These are phyloP conservation scores for Denticeps clupeoides DNA, from an alignment of 2,797 vertebrate species.

Conservation along the genomic window DNA sequence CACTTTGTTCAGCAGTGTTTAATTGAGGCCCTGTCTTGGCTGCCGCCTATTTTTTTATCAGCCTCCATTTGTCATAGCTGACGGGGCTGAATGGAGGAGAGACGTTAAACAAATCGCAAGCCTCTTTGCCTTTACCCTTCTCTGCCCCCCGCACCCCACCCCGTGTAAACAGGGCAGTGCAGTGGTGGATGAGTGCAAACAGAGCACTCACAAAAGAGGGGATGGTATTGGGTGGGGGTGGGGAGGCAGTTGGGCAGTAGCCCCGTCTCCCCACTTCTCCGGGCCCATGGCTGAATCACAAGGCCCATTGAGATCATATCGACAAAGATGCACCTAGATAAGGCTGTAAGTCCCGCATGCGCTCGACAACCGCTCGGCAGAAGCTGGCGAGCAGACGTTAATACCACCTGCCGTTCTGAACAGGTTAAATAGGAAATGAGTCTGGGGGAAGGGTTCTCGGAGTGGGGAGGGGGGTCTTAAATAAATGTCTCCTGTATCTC, in stretches of 20 bases:
- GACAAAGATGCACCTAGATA: not conserved
- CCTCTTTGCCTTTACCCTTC: constrained; percentile 45
- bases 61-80: constrained; percentile 62
- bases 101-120: constrained; percentile 62
- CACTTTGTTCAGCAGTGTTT: constrained; percentile 41
- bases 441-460: not conserved
- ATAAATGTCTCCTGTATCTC: constrained; percentile 3
- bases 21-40: constrained; percentile 58
- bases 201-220: constrained; percentile 29
- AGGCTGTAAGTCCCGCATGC: not conserved
- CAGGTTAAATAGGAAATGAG: not conserved
- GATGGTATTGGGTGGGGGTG: constrained; percentile 27
- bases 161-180: constrained; percentile 34
- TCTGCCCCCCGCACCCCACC: constrained; percentile 36
- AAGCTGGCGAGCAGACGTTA: not conserved
- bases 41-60: constrained; percentile 49
- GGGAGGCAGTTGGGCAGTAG: constrained; percentile 13
- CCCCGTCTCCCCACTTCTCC: not conserved
- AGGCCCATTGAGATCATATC: not conserved
- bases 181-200: constrained; percentile 47
- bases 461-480: not conserved
- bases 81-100: constrained; percentile 54
- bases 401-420: not conserved
- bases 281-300: not conserved
- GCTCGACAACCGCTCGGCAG: not conserved